Percentiles rank a stretch among this genome's conserved stretches.
Evolutionary conservation across 2,797 vertebrate species (phyloP).

Genomic region (Acanthiza pusilla): DNA sequence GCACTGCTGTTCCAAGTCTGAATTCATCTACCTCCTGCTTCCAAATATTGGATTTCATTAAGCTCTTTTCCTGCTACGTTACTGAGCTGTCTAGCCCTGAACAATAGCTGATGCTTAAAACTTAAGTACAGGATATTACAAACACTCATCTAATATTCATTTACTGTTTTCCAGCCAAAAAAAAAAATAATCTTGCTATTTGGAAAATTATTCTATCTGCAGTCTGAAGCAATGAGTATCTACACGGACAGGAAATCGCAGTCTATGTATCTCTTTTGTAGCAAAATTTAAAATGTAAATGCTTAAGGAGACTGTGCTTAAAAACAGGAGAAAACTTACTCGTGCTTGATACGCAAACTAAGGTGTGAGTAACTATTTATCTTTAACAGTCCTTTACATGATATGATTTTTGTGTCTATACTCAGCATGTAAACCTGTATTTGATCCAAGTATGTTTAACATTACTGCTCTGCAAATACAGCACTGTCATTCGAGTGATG

Average conservation of each 20-base stretch:
- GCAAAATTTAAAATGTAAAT: not conserved
- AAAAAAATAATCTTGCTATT: not conserved
- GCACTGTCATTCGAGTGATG: rapidly evolving
- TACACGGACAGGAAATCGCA: not conserved
- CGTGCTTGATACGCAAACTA: not conserved
- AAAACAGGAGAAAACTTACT: not conserved
- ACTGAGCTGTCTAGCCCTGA: conserved; percentile 37
- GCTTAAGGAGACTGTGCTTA: not conserved
- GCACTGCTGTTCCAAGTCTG: conserved; percentile 9
- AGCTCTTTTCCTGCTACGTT: conserved; percentile 31
- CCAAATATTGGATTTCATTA: conserved; percentile 59
- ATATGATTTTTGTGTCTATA: not conserved
- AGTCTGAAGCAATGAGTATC: not conserved
- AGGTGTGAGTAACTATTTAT: not conserved
- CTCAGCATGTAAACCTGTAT: not conserved
- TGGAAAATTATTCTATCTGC: not conserved
- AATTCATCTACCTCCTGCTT: conserved; percentile 44
- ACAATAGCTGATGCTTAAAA: conserved; percentile 61
- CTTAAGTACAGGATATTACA: conserved; percentile 63
- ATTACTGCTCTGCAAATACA: not conserved
- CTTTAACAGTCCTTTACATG: not conserved
- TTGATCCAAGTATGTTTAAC: not conserved
- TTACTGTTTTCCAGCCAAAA: conserved; percentile 35
- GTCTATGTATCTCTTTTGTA: not conserved
- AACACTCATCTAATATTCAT: conserved; percentile 61